Conservation (phyloP, 2,888 invertebrate species). For the Drosophila bunnanda region DNA sequence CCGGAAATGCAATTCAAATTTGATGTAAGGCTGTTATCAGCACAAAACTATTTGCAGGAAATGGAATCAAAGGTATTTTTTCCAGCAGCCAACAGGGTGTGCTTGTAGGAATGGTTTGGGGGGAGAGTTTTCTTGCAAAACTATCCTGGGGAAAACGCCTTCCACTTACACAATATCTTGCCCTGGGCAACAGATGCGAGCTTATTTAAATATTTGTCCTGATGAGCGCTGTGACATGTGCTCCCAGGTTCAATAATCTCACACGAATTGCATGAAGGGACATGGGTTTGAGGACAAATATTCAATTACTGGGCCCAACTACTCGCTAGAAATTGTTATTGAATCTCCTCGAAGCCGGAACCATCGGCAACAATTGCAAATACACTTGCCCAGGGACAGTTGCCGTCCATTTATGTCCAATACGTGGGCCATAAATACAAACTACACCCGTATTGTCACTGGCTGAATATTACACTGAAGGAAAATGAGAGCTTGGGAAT, state of each 20-base stretch:
- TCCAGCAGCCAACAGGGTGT: neutral
- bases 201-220: constrained; percentile 47
- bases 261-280: neutral
- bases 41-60: neutral
- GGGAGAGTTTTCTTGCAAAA: constrained; percentile 58
- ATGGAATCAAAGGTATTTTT: neutral
- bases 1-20: constrained; percentile 4
- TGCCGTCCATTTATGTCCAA: constrained; percentile 28
- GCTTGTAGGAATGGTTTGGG: neutral
- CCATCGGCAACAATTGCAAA: constrained; percentile 32
- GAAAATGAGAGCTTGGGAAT: neutral
- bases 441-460: constrained; percentile 15
- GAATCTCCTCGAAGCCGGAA: constrained; percentile 21
- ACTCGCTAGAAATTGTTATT: constrained; percentile 22
- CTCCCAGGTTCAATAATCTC: constrained; percentile 31
- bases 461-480: constrained; percentile 7
- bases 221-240: constrained; percentile 41
- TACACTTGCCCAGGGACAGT: constrained; percentile 22
- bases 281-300: constrained; percentile 12
- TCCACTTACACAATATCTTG: constrained; percentile 14
- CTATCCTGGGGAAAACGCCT: constrained; percentile 55
- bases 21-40: neutral
- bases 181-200: constrained; percentile 29
- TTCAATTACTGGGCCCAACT: constrained; percentile 24
- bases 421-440: constrained; percentile 41